Evolutionary conservation across 2,888 invertebrate genomes (phyloP).

Genomic region (Callyntrura sp.): DNA sequence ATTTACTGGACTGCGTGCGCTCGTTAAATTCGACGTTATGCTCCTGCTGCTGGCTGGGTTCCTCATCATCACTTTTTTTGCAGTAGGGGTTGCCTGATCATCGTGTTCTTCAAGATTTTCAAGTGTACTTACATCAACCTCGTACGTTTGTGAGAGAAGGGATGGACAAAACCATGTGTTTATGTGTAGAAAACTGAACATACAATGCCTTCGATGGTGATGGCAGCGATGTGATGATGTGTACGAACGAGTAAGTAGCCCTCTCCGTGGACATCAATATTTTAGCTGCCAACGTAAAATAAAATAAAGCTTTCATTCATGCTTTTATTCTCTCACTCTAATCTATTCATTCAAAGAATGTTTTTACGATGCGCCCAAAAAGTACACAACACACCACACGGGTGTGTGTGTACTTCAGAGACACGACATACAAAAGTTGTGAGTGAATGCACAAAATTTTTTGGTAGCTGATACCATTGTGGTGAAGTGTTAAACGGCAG

Average conservation of each 20-base stretch:
- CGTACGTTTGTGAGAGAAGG: neutral
- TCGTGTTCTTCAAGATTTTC: conserved; percentile 65
- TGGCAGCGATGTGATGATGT: neutral
- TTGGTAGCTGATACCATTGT: neutral
- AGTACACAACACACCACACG: neutral
- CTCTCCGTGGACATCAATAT: conserved; percentile 25
- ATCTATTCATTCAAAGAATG: conserved; percentile 59
- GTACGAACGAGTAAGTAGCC: conserved; percentile 31
- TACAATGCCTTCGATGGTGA: neutral
- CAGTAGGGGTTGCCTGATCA: conserved; percentile 55
- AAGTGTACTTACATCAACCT: conserved; percentile 40
- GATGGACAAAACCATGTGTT: conserved; percentile 25
- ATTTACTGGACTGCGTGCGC: neutral
- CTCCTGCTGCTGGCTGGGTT: conserved; percentile 1
- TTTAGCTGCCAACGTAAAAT: neutral
- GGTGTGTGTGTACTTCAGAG: too few species aligned
- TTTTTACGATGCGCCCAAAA: conserved; percentile 28
- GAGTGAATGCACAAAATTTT: neutral
- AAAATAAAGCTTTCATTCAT: conserved; percentile 73
- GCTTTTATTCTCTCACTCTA: conserved; percentile 48
- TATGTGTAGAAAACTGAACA: too few species aligned
- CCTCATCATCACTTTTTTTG: conserved; percentile 6
- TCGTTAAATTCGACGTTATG: neutral
- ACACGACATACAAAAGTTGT: neutral
- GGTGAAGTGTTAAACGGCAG: neutral